Evolutionary conservation across 1,140 invertebrate species (phyloP).

Genomic region (Oryctes rhinoceros): DNA sequence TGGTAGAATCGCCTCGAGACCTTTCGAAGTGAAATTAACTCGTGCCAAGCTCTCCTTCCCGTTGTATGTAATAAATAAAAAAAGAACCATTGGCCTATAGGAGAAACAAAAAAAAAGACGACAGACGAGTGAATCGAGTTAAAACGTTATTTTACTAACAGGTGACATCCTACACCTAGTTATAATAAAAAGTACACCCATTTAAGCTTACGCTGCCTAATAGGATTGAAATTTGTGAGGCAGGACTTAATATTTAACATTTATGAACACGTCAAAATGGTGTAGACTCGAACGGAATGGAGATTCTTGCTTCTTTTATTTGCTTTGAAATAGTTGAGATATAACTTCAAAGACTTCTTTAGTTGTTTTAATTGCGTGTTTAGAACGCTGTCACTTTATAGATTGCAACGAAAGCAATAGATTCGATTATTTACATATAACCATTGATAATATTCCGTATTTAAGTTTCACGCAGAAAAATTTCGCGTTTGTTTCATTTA

Average conservation of each 20-base stretch:
- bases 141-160: neutral
- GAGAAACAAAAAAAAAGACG: neutral
- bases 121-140: neutral
- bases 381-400: no score
- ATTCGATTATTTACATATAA: no score
- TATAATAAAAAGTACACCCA: neutral
- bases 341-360: no score
- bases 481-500: no score
- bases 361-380: no score
- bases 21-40: conserved; percentile 10
- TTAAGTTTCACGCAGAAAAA: no score
- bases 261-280: neutral
- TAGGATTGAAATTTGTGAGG: neutral
- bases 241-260: neutral
- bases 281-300: no score
- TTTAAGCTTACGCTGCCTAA: neutral
- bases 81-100: neutral
- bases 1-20: neutral
- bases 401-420: no score
- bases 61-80: neutral
- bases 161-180: neutral
- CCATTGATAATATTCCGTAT: no score
- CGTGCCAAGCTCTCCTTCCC: neutral
- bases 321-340: no score
- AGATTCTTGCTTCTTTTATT: no score